Evolutionary conservation across 2,797 vertebrate genomes (phyloP).

Genomic region (Zenarchopterus dispar): DNA sequence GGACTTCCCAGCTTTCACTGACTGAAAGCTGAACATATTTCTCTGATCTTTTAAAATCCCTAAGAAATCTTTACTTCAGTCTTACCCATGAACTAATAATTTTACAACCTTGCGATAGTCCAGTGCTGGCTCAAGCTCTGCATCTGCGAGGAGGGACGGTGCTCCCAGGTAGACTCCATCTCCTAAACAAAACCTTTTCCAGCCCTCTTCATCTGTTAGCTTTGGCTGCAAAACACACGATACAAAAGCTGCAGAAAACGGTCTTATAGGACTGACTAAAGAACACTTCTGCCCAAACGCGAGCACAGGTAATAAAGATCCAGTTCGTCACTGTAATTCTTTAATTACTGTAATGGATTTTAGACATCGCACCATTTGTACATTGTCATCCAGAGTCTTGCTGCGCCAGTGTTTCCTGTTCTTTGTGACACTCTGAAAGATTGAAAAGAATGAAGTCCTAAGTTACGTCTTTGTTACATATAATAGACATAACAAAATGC

Average conservation of each 20-base stretch:
- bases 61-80: background rate
- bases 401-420: constrained; percentile 90
- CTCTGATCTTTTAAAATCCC: too few species aligned
- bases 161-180: constrained; percentile 81
- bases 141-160: constrained; percentile 54
- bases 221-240: constrained; percentile 68
- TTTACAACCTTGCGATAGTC: constrained; percentile 88
- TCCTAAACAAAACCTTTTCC: constrained; percentile 88
- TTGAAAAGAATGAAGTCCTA: background rate
- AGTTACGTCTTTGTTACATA: too few species aligned
- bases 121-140: constrained; percentile 80
- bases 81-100: background rate
- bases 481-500: too few species aligned
- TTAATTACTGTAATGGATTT: too few species aligned
- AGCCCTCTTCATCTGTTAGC: constrained; percentile 75
- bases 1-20: too few species aligned
- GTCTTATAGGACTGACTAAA: background rate
- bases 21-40: too few species aligned
- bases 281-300: background rate
- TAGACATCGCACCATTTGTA: constrained; percentile 86
- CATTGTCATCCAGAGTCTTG: constrained; percentile 92
- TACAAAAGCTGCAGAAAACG: background rate
- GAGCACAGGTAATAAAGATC: background rate
- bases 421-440: constrained; percentile 88
- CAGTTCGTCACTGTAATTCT: too few species aligned